phyloP scores from a whole-genome alignment of 2,888 invertebrate species.

The Eupsilia transversa region DNA sequence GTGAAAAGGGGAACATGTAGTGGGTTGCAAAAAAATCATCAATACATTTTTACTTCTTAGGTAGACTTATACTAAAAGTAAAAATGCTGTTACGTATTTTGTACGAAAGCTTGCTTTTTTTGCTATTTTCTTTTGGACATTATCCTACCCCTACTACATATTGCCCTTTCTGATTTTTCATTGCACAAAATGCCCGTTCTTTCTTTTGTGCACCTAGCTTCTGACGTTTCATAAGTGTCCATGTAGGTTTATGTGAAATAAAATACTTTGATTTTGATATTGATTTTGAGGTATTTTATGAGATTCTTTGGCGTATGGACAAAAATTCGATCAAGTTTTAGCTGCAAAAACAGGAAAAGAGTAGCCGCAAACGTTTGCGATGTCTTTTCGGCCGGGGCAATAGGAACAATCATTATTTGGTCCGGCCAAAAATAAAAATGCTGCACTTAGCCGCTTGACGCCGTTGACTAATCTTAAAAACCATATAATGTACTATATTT shows the following conservation, averaged over 20 bases:
- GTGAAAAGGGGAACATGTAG: conserved; percentile 39
- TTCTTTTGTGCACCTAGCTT: too few species aligned
- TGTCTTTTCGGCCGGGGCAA: neutral
- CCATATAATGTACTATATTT: too few species aligned
- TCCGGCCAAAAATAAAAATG: neutral
- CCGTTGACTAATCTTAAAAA: too few species aligned
- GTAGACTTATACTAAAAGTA: neutral
- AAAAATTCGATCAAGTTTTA: neutral
- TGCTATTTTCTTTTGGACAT: neutral
- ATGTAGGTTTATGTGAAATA: too few species aligned
- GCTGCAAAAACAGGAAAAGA: too few species aligned
- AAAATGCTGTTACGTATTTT: neutral
- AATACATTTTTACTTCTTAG: conserved; percentile 4
- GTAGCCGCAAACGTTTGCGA: too few species aligned
- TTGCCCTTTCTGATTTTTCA: neutral
- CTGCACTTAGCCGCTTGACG: too few species aligned
- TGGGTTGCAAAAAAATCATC: conserved; percentile 3
- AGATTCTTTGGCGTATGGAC: neutral
- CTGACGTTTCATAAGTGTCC: too few species aligned
- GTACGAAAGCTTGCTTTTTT: neutral
- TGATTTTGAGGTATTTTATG: too few species aligned
- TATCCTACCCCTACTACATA: neutral
- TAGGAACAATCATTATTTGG: neutral
- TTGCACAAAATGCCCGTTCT: too few species aligned
- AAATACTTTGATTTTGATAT: too few species aligned